Evolutionary conservation across 1,140 invertebrate species (phyloP).

Genomic region (Papilio xuthus): DNA sequence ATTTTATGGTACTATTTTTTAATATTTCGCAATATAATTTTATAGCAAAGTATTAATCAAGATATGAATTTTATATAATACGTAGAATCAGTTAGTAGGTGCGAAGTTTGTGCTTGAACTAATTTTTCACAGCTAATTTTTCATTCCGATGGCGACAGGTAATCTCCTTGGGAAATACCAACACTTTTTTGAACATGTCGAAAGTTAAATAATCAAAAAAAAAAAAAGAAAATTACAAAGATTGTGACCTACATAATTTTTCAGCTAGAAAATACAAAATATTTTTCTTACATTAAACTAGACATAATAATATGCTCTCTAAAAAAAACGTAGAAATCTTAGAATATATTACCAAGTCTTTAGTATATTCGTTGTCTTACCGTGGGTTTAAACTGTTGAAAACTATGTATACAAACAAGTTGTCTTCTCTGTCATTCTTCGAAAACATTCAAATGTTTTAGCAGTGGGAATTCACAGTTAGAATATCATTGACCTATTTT

Average conservation of each 20-base stretch:
- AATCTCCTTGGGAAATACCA: neutral
- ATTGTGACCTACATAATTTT: neutral
- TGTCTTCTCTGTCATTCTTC: neutral
- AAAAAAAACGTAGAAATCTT: neutral
- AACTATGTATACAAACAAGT: neutral
- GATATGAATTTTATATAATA: too few species aligned
- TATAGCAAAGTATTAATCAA: too few species aligned
- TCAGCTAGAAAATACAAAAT: neutral
- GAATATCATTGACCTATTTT: conserved; percentile 64
- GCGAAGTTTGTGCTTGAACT: neutral
- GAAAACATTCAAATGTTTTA: neutral
- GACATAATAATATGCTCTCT: neutral
- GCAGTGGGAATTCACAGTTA: conserved; percentile 46
- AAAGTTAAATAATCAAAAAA: neutral
- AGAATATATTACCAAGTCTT: neutral
- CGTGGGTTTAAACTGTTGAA: neutral
- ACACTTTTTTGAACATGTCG: conserved; percentile 6
- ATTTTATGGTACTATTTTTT: too few species aligned
- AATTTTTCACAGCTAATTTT: neutral
- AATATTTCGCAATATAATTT: too few species aligned
- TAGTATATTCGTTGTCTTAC: neutral
- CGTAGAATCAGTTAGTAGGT: neutral
- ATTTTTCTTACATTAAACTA: neutral
- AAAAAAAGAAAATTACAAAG: conserved; percentile 5
- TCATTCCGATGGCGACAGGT: neutral